Evolutionary conservation across 2,113 vertebrate genomes (phyloP).

Genomic region (Aleadryas rufinucha): DNA sequence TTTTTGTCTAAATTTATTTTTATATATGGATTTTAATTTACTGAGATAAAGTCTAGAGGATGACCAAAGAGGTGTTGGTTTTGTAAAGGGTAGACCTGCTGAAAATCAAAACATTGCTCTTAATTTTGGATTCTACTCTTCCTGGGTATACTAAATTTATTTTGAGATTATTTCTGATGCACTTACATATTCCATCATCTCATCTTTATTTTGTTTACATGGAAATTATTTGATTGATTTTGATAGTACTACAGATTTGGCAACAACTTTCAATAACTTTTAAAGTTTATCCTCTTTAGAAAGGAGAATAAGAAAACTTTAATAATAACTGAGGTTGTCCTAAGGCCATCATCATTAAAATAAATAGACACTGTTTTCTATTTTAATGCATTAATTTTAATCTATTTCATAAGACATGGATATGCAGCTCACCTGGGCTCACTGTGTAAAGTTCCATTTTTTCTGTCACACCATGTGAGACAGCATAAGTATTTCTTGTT

Average conservation of each 20-base stretch:
- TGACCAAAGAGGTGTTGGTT: neutral
- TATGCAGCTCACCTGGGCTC: neutral
- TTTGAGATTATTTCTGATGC: neutral
- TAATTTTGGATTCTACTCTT: neutral
- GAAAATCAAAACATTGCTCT: neutral
- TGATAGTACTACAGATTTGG: neutral
- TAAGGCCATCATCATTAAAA: neutral
- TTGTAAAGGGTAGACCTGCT: rapidly evolving
- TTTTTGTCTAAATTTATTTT: neutral
- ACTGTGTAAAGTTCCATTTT: rapidly evolving
- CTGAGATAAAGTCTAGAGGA: neutral
- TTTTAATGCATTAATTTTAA: neutral
- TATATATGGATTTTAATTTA: neutral
- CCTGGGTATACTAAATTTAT: neutral
- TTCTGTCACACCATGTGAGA: neutral
- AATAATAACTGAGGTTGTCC: neutral
- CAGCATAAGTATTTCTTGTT: neutral
- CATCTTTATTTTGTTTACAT: neutral
- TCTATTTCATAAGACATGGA: neutral
- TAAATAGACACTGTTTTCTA: neutral
- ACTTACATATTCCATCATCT: neutral
- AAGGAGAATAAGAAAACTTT: neutral
- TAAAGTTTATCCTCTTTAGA: neutral
- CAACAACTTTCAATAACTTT: neutral
- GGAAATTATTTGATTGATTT: neutral